These are phyloP conservation scores for Sturnira hondurensis DNA, from an alignment of 2,113 vertebrate species.

Conservation along the genomic window DNA sequence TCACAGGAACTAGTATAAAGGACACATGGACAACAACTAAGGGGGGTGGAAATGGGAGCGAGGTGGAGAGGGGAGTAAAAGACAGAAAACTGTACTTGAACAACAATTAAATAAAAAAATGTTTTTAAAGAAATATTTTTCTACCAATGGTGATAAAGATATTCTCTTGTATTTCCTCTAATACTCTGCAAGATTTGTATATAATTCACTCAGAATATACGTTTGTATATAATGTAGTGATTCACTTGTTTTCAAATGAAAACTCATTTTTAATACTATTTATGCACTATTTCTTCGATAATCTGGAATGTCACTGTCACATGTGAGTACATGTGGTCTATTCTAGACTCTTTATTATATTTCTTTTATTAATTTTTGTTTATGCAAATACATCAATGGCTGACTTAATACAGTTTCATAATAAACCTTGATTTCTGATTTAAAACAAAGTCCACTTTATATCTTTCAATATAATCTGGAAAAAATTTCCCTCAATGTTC, in stretches of 20 bases:
- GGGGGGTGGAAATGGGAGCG: too few species aligned
- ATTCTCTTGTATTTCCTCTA: background rate
- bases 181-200: background rate
- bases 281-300: background rate
- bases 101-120: too few species aligned
- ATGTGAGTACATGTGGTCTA: background rate
- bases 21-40: too few species aligned
- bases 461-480: background rate
- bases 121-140: conserved; percentile 25
- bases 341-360: background rate
- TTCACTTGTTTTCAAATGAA: background rate
- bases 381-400: background rate
- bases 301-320: background rate
- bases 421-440: background rate
- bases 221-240: background rate
- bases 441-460: too few species aligned
- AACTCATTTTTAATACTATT: background rate
- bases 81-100: too few species aligned
- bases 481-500: background rate
- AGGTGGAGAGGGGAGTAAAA: too few species aligned
- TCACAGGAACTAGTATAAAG: too few species aligned
- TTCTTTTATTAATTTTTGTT: background rate
- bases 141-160: background rate
- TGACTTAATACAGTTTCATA: background rate
- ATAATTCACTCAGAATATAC: background rate